Conservation (phyloP, 2,797 vertebrate genomes). For the Xenopus petersii region DNA sequence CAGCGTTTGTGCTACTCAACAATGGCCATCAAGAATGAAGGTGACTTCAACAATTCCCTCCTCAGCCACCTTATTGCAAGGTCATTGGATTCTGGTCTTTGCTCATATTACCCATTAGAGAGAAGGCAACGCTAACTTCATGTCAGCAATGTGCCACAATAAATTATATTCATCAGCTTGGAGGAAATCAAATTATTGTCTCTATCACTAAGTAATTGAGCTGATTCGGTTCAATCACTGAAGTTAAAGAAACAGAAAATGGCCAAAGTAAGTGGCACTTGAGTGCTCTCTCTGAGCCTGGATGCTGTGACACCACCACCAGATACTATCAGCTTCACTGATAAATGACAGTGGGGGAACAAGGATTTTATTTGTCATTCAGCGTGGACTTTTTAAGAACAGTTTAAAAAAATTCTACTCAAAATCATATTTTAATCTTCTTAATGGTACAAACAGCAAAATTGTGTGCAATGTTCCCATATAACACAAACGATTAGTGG, state of each 20-base stretch:
- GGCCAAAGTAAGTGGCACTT: constrained; percentile 37
- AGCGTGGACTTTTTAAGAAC: too few species aligned
- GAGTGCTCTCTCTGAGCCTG: constrained; percentile 12
- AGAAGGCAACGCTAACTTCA: constrained; percentile 17
- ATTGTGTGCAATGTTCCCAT: too few species aligned
- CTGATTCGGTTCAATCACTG: constrained; percentile 43
- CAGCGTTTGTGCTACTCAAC: too few species aligned
- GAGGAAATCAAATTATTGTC: constrained; percentile 43
- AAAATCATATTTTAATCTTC: too few species aligned
- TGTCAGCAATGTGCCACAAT: constrained; percentile 38
- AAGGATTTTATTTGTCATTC: background rate
- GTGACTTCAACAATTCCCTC: background rate
- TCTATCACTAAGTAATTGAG: constrained; percentile 42
- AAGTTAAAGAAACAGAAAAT: constrained; percentile 31
- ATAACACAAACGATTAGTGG: too few species aligned
- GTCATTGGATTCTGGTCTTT: constrained; percentile 24
- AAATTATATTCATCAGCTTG: constrained; percentile 37
- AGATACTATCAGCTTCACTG: background rate
- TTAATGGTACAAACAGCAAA: too few species aligned
- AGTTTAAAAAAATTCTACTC: too few species aligned
- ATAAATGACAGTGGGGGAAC: too few species aligned
- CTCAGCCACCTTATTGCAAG: constrained; percentile 16
- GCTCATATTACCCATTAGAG: constrained; percentile 29
- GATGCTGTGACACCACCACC: background rate
- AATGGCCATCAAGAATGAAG: background rate